These are phyloP conservation scores for Poecile atricapillus DNA, from an alignment of 2,113 vertebrate species.

Conservation along the genomic window DNA sequence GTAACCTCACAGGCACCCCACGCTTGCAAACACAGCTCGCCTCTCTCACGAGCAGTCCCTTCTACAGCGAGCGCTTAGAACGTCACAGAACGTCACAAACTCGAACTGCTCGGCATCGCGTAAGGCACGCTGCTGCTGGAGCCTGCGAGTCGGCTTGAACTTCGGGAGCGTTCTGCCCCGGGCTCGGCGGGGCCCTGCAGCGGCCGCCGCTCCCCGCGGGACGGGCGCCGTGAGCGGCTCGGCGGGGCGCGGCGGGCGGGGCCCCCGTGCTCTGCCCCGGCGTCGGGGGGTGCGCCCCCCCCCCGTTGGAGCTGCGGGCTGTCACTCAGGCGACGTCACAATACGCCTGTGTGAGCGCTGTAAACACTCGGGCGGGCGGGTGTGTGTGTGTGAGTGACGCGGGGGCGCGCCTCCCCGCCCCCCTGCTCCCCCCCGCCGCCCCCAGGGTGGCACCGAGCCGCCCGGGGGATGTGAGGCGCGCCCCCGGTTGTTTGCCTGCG, in stretches of 20 bases:
- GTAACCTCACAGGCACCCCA: background rate
- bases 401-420: background rate
- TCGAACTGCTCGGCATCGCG: background rate
- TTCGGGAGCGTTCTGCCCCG: rapidly evolving
- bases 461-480: background rate
- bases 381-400: background rate
- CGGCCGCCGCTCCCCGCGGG: no score
- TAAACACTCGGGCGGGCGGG: background rate
- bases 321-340: background rate
- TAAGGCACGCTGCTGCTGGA: background rate
- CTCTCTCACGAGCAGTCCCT: background rate
- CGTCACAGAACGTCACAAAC: background rate
- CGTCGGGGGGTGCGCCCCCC: background rate
- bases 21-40: background rate
- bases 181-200: background rate
- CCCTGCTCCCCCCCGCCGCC: background rate
- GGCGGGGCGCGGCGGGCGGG: no score
- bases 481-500: background rate
- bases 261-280: background rate
- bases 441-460: background rate
- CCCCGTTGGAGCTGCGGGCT: background rate
- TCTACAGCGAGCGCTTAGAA: background rate
- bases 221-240: background rate
- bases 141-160: background rate
- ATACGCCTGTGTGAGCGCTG: background rate